Evolutionary conservation across 1,140 invertebrate genomes (phyloP), one percentile per base, ranked within the genome.

Genomic region (Drosophila yakuba): DNA sequence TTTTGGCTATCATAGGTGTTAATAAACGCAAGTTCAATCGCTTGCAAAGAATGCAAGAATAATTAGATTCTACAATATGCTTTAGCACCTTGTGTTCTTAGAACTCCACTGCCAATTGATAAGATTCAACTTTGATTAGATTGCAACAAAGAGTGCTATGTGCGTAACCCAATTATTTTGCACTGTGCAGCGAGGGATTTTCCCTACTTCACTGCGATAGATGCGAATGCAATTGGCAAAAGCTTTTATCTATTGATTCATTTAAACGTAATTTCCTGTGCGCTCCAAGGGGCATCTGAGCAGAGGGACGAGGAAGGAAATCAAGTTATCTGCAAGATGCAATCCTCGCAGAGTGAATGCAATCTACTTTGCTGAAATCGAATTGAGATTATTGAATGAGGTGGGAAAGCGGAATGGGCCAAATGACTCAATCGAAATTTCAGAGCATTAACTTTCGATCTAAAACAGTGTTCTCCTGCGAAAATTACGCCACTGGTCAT

Each of bases 241-340:
- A 51, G 75, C 55, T 86, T 81, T 78, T 86, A 86, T 88, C 82
- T 79, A 86, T 88, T 86, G 78, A 86, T 86, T 88, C 83, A 77
- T 75, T 86, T 68, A 74, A 74, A 64, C 71, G 72, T 60, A 88
- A 86, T 86, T 86, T 86, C 83, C 83, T 88, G 83, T 81, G 47
- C 60, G 64, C 38, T 51, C 36, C 32, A 52, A 72, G 23, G 38
- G 36, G 45, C 15, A 25, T 28, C 23, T n/a, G 38, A 14, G 38
- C 11, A 39, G 14, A 14, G 38, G 12, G 38, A 39, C 11, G 14
- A 10, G 47, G 44, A 58, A 50, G 51, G 64, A 71, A 71, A 71
- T 71, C 67, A 71, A 71, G 67, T 71, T 71, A 71, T 71, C 67
- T 57, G 36, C 7, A n/a, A 35, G 64, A 41, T 71, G 67, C 67